Evolutionary conservation across 2,888 invertebrate genomes (phyloP).

Genomic region (Antheraea yamamai): DNA sequence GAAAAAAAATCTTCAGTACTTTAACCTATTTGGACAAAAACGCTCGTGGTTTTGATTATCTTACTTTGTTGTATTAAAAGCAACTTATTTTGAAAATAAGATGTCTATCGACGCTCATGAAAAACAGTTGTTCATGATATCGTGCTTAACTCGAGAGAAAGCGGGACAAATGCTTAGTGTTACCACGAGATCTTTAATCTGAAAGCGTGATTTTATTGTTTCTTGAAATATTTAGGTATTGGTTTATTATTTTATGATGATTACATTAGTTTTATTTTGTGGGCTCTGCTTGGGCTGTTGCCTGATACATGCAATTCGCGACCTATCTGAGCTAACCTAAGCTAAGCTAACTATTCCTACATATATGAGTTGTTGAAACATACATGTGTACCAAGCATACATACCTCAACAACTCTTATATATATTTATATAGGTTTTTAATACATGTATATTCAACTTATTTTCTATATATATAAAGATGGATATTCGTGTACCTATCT

Average conservation of each 20-base stretch:
- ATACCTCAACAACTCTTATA: no score
- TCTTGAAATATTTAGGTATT: background rate
- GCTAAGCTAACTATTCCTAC: no score
- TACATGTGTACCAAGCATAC: no score
- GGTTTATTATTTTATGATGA: background rate
- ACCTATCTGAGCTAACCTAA: no score
- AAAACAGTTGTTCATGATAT: background rate
- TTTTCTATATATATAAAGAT: background rate
- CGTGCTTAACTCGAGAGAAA: background rate
- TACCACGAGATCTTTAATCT: background rate
- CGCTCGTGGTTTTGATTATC: background rate
- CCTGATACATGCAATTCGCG: no score
- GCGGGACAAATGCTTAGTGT: background rate
- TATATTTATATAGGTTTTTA: no score
- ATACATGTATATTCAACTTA: background rate
- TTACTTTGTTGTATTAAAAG: background rate
- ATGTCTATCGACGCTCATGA: background rate
- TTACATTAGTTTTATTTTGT: background rate
- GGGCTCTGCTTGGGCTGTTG: no score
- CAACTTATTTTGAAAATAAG: background rate
- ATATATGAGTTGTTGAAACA: no score
- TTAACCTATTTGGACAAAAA: background rate
- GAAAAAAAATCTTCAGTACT: background rate
- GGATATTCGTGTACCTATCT: no score
- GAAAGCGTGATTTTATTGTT: background rate